Evolutionary conservation across 2,888 invertebrate genomes (phyloP).

Genomic region (Leptinotarsa haldemani): DNA sequence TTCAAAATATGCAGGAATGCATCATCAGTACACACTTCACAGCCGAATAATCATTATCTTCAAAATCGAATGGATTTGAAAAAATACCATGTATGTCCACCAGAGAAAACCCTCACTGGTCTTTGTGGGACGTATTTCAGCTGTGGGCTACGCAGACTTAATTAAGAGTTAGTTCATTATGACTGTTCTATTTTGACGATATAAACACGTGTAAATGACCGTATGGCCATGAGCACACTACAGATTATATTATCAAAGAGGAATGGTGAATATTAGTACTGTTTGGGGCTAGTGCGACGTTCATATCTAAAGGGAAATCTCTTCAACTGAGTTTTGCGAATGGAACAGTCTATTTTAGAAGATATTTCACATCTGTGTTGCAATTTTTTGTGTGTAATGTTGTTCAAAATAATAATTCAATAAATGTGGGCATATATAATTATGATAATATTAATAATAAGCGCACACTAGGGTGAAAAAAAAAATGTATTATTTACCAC

Average conservation of each 20-base stretch:
- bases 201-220: conserved; percentile 14
- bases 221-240: conserved; percentile 1
- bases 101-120: background rate
- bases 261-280: background rate
- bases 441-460: no score
- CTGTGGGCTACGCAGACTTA: background rate
- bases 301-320: background rate
- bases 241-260: conserved; percentile 8
- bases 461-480: no score
- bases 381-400: no score
- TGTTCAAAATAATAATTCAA: no score
- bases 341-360: no score
- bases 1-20: no score
- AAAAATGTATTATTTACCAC: no score
- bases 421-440: no score
- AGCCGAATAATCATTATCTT: background rate
- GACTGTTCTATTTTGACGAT: conserved; percentile 10
- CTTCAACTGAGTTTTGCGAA: no score
- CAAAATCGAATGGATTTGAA: background rate
- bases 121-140: background rate
- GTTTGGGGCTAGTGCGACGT: background rate
- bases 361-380: no score
- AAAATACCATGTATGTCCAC: background rate
- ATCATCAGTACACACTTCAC: background rate
- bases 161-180: background rate